A percentile compares a stretch with the other conserved stretches of the same genome.
Conservation (phyloP, 1,140 invertebrate species). For the Nasonia vitripennis region DNA sequence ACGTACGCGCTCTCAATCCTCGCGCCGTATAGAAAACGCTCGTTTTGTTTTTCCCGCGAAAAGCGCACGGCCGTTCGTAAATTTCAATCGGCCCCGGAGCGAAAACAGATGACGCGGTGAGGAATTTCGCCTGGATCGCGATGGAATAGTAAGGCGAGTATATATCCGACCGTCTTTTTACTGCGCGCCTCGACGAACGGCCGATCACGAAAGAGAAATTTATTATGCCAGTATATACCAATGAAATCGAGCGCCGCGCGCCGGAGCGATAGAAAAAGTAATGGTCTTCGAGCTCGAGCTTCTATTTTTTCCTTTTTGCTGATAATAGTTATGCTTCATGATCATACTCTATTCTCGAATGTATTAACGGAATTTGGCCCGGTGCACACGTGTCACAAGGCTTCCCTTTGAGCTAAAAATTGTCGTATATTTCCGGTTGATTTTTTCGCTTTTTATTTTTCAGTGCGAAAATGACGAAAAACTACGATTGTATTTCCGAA, state of each 20-base stretch:
- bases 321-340: no score
- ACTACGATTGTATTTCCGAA: no score
- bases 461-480: no score
- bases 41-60: background rate
- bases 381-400: no score
- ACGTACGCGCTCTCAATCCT: no score
- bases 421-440: no score
- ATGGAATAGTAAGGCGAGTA: background rate
- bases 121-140: background rate
- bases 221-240: slow-evolving; percentile 10
- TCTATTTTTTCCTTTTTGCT: background rate
- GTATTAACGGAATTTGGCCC: no score
- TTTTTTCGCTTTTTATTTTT: no score
- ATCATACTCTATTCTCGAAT: no score
- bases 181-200: background rate
- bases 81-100: background rate
- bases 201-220: slow-evolving; percentile 37
- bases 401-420: no score
- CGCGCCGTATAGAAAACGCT: no score
- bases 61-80: background rate
- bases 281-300: slow-evolving; percentile 16
- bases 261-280: slow-evolving; percentile 41
- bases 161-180: background rate
- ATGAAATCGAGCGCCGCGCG: slow-evolving; percentile 25
- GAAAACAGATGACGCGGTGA: background rate